phyloP scores from a whole-genome alignment of 92 coral and sea anemone genomes.

The Nematostella vectensis region DNA sequence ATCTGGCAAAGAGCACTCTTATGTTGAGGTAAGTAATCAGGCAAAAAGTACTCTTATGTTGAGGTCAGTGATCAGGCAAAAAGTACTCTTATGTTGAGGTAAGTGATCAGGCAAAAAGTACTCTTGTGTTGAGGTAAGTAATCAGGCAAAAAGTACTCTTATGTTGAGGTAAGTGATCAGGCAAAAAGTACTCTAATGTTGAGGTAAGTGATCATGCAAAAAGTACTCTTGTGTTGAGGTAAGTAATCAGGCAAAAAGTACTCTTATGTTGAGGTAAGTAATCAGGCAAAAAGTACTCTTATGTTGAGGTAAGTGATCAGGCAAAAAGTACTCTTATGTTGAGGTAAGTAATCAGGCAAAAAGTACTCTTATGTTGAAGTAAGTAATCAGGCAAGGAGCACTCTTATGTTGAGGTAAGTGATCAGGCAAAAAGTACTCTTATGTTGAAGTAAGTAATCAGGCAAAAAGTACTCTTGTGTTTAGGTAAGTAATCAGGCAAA shows the following conservation, averaged over 20 bases:
- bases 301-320: slow-evolving; percentile 52
- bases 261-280: slow-evolving; percentile 45
- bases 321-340: slow-evolving; percentile 17
- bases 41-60: too few relatives aligned
- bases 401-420: slow-evolving; percentile 45
- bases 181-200: slow-evolving; percentile 16
- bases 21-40: slow-evolving; percentile 43
- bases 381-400: slow-evolving; percentile 39
- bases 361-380: slow-evolving; percentile 33
- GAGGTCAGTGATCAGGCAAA: too few relatives aligned
- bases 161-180: too few relatives aligned
- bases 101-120: too few relatives aligned
- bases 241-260: slow-evolving; percentile 40
- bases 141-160: too few relatives aligned
- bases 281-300: slow-evolving; percentile 24
- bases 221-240: slow-evolving; percentile 33
- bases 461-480: slow-evolving; percentile 17
- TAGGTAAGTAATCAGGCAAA: slow-evolving; percentile 56
- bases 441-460: slow-evolving; percentile 52
- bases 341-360: slow-evolving; percentile 57
- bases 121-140: too few relatives aligned
- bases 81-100: too few relatives aligned
- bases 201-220: slow-evolving; percentile 56
- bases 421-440: slow-evolving; percentile 24
- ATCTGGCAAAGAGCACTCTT: slow-evolving; percentile 26